phyloP scores from a whole-genome alignment of 2,797 vertebrate species.

The Gymnothorax javanicus region DNA sequence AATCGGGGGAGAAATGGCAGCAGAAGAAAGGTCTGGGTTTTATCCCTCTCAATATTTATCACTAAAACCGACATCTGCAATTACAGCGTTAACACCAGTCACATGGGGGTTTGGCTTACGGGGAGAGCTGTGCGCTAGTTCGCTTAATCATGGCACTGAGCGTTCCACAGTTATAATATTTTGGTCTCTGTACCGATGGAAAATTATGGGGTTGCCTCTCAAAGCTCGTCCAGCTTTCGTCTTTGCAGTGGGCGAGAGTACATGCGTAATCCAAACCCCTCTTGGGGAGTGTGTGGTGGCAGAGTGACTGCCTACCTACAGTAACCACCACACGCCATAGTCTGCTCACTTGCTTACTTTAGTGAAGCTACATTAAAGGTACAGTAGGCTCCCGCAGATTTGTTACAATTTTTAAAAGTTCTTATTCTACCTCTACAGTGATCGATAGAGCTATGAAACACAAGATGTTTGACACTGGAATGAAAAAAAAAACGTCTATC shows the following conservation, averaged over 20 bases:
- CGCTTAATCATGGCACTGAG: constrained; percentile 48
- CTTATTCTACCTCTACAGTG: too few species aligned
- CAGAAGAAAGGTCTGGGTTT: constrained; percentile 67
- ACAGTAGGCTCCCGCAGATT: too few species aligned
- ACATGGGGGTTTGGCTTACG: constrained; percentile 44
- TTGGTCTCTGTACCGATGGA: constrained; percentile 64
- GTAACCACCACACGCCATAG: neutral
- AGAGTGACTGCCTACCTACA: neutral
- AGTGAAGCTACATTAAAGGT: too few species aligned
- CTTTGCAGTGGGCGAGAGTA: constrained; percentile 5
- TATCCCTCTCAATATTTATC: constrained; percentile 55
- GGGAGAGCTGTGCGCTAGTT: constrained; percentile 40
- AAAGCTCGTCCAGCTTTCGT: constrained; percentile 43
- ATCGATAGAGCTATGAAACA: too few species aligned
- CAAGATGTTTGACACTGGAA: too few species aligned
- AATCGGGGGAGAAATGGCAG: constrained; percentile 64
- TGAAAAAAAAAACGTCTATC: too few species aligned
- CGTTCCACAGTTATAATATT: constrained; percentile 52
- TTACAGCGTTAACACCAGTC: constrained; percentile 64
- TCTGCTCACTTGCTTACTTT: too few species aligned
- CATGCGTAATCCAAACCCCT: constrained; percentile 36
- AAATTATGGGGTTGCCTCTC: constrained; percentile 67
- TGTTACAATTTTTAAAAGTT: too few species aligned
- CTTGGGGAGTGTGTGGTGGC: constrained; percentile 6
- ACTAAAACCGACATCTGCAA: constrained; percentile 60